Conservation (phyloP, 2,113 vertebrate genomes). For the Rhinichthys klamathensis region DNA sequence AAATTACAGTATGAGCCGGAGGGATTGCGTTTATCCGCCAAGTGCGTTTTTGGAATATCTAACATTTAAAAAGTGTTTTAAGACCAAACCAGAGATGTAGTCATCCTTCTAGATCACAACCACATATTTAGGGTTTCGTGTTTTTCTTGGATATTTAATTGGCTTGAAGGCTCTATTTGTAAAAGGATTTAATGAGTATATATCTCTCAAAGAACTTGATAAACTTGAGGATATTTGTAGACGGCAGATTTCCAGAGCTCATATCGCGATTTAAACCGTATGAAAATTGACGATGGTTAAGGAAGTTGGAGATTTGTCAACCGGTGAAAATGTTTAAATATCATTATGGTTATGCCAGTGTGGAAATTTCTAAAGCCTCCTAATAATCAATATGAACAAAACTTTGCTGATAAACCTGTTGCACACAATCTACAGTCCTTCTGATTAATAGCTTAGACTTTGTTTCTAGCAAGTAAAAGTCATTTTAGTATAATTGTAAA, state of each 20-base stretch:
- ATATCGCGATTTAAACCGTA: neutral
- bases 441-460: neutral
- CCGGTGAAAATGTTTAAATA: neutral
- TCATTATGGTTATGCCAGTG: neutral
- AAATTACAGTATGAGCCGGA: neutral
- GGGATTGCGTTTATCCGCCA: neutral
- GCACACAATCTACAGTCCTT: neutral
- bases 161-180: neutral
- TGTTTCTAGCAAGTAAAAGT: neutral
- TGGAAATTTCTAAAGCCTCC: neutral
- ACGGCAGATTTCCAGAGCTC: neutral
- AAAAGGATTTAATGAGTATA: neutral
- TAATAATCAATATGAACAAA: neutral
- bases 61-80: conserved; percentile 12
- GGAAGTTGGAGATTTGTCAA: neutral
- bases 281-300: neutral
- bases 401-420: neutral
- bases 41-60: neutral
- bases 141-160: conserved; percentile 21
- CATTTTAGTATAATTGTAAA: neutral
- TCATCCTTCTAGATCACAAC: conserved; percentile 16
- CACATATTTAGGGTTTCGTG: neutral
- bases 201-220: neutral
- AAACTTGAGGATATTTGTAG: neutral
- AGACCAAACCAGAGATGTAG: conserved; percentile 8